Base-by-base conservation (phyloP, 1,140 invertebrate species). In the Ceratina calcarata region DNA sequence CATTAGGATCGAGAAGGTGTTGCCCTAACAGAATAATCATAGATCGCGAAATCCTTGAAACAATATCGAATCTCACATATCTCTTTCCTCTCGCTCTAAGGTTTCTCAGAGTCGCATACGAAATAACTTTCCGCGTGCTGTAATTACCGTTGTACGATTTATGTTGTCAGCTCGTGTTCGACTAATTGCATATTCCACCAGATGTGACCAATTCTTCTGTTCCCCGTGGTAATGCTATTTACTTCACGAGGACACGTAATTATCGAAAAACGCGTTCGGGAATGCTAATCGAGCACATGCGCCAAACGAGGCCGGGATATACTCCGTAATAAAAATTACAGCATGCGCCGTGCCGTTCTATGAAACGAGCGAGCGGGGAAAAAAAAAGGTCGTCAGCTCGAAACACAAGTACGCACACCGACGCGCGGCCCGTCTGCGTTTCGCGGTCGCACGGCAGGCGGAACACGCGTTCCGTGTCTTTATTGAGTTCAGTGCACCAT, bases 401-500 rank as follows among this genome's bases (percentile, higher is more conserved):
- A n/a, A 37, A 58, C 8, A 20, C 55, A 13, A 6, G 10, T 37
- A 32, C 51, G n/a, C 55, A 61, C 55, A 32, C 22, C 10, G 53
- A 22, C 37, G 24, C 53, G 37, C 37, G 37, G 37, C 20, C 24
- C 22, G 45, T 22, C 2, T 32, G 61, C 24, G 6, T 80, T 79
- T 71, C 57, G 45, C 16, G 49, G 24, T 60, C 32, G 73, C 37
- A 45, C 78, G 15, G 15, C 57, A 45, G 20, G 37, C 37, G 37
- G 37, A 45, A 76, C 73, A 62, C 71, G 72, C 80, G 60, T 74
- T 81, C 65, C 69, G 57, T 55, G 58, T 68, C 62, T 71, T 86
- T 86, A 86, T 85, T 58, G 85, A 62, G 77, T 61, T 86, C 83
- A 80, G 45, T 72, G 81, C 80, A 86, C 80, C 84, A 76, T 86